Conservation (phyloP, 2,113 vertebrate species). For the Girardinichthys multiradiatus region DNA sequence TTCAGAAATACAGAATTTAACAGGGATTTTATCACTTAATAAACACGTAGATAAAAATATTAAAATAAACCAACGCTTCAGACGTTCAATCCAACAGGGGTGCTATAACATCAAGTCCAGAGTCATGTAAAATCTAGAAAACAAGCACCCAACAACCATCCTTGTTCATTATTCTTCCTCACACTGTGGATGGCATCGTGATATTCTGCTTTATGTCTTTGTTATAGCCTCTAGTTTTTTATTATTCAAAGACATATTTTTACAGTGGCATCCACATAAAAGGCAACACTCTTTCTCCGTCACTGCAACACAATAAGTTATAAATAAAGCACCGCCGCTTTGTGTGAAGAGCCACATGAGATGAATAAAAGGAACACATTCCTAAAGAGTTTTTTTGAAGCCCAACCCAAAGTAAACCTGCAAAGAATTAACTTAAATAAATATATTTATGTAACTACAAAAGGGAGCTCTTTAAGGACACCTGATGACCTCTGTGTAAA, state of each 20-base stretch:
- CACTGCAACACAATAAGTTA: slow-evolving; percentile 12
- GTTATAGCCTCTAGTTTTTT: slow-evolving; percentile 5
- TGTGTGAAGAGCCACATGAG: background rate
- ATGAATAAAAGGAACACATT: slow-evolving; percentile 18
- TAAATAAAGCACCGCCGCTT: slow-evolving; percentile 14
- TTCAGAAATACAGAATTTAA: slow-evolving; percentile 2
- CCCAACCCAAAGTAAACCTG: slow-evolving; percentile 24
- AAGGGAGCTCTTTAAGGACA: background rate
- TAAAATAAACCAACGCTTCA: background rate
- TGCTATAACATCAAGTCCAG: background rate
- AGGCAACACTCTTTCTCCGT: slow-evolving; percentile 7
- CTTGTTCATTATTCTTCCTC: slow-evolving; percentile 1
- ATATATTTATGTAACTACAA: background rate
- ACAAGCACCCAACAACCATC: slow-evolving; percentile 6
- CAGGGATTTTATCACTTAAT: background rate
- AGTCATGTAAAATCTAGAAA: background rate
- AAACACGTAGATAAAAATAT: background rate
- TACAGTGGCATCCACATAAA: slow-evolving; percentile 13
- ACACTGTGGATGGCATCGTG: background rate
- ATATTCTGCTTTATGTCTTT: background rate
- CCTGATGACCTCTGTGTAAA: too few species aligned
- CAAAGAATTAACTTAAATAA: background rate
- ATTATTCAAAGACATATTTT: slow-evolving; percentile 15
- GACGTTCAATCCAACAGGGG: slow-evolving; percentile 24
- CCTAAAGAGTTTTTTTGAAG: slow-evolving; percentile 31